phyloP scores from a whole-genome alignment of 2,797 vertebrate genomes.

The Tolypeutes matacus region DNA sequence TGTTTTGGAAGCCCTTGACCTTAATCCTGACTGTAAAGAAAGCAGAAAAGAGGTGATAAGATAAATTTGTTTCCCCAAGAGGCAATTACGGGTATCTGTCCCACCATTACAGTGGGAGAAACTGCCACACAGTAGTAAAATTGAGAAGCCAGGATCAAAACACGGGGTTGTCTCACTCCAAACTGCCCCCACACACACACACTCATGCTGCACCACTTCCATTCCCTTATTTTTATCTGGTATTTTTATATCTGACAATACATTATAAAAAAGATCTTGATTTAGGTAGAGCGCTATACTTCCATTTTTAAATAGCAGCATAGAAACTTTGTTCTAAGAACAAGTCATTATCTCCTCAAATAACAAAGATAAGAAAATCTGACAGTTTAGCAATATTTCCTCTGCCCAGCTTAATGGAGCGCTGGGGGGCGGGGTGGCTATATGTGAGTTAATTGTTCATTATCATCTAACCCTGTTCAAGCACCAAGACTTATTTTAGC shows the following conservation, averaged over 20 bases:
- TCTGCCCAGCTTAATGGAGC: background rate
- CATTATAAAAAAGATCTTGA: slow-evolving; percentile 38
- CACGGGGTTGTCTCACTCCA: background rate
- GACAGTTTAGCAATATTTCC: background rate
- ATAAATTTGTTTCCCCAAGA: slow-evolving; percentile 10
- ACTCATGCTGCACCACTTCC: background rate
- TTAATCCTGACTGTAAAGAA: slow-evolving; percentile 13
- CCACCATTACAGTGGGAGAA: background rate
- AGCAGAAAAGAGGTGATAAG: background rate
- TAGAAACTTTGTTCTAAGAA: slow-evolving; percentile 65
- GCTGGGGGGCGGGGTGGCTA: background rate
- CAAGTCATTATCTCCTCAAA: slow-evolving; percentile 28
- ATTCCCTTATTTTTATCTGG: slow-evolving; percentile 4
- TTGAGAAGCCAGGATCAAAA: background rate
- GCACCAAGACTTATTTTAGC: background rate
- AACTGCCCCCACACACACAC: background rate
- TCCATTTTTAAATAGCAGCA: slow-evolving; percentile 39
- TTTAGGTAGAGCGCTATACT: slow-evolving; percentile 2
- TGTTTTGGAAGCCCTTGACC: slow-evolving; percentile 33
- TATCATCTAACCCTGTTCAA: background rate
- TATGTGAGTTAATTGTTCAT: background rate
- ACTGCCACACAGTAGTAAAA: background rate
- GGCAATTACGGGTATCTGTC: background rate
- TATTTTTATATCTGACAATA: background rate
- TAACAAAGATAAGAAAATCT: slow-evolving; percentile 27